These are phyloP conservation scores for Paramormyrops kingsleyae DNA, from an alignment of 2,113 vertebrate species.

Conservation along the genomic window DNA sequence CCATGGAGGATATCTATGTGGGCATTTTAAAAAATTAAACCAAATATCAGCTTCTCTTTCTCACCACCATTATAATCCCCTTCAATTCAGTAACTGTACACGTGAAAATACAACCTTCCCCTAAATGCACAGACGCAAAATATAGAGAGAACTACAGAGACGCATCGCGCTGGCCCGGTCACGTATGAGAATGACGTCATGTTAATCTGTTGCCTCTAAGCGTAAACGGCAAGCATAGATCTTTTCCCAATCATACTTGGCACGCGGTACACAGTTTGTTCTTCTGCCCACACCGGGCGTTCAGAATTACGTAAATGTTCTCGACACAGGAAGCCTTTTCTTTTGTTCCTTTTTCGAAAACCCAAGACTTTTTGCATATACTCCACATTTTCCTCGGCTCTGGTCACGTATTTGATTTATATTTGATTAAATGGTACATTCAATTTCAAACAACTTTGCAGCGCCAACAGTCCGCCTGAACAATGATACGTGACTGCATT, in stretches of 20 bases:
- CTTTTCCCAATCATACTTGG: neutral
- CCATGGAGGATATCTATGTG: neutral
- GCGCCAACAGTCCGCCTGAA: neutral
- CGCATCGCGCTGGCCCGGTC: neutral
- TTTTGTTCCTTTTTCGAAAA: neutral
- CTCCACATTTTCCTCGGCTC: neutral
- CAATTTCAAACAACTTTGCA: neutral
- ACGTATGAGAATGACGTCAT: neutral
- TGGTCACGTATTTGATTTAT: no score
- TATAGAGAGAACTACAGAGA: neutral
- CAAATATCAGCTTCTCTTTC: neutral
- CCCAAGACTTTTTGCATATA: neutral
- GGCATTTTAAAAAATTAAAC: neutral
- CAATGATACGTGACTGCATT: neutral
- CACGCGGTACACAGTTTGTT: neutral
- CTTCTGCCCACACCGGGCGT: neutral
- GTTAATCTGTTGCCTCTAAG: neutral
- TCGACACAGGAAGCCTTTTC: neutral
- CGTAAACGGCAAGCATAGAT: neutral
- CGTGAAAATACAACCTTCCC: neutral
- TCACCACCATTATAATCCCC: neutral
- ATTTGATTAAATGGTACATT: neutral
- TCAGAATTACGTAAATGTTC: slow-evolving; percentile 7
- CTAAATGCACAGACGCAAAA: neutral
- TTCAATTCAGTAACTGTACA: neutral